Base-by-base conservation (phyloP, 1,140 invertebrate species). In the Archegozetes longisetosus region DNA sequence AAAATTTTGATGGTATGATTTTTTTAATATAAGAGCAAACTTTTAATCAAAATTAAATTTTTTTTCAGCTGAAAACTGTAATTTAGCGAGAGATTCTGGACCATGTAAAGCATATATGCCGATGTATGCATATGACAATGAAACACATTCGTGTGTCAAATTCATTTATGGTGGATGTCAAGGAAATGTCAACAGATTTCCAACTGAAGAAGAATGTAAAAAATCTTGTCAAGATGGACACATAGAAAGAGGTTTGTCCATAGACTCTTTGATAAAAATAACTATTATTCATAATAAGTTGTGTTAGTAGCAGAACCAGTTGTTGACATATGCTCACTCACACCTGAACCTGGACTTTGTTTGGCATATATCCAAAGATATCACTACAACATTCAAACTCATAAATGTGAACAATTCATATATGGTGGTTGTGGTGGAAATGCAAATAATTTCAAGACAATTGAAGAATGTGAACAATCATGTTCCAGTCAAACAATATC, bases 371-470 rank as follows among this genome's bases (percentile, higher is more conserved):
- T 62, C 62, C 68, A 60, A 29, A 68, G 82, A 26, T 90, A 82
- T 77, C 81, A 80, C 66, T 91, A 91, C 72, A 85, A 87, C 71
- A 76, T 82, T 2, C 80, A 80, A 63, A 77, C 76, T 20, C 88
- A 89, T 66, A 77, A 78, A 61, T 87, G 84, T 70, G 79, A 88
- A 63, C 73, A 79, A n/a, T 81, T 86, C 64, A 71, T 71, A 0
- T 85, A 83, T 66, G 77, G 78, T 14, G 83, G 83, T 26, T 84
- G 83, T 62, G 82, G 83, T 47, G 83, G 85, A 50, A 91, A 89
- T 67, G 83, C 86, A 66, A 95, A 94, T 72, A 85, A 88, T 66
- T 95, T 94, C 76, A 80, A 84, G 40, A 85, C 81, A 29, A 81
- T 85, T 63, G 74, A 82, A n/a, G 83, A 86, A 62, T 95, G 91